Conservation (phyloP, 2,888 invertebrate genomes). For the Amiota minor region DNA sequence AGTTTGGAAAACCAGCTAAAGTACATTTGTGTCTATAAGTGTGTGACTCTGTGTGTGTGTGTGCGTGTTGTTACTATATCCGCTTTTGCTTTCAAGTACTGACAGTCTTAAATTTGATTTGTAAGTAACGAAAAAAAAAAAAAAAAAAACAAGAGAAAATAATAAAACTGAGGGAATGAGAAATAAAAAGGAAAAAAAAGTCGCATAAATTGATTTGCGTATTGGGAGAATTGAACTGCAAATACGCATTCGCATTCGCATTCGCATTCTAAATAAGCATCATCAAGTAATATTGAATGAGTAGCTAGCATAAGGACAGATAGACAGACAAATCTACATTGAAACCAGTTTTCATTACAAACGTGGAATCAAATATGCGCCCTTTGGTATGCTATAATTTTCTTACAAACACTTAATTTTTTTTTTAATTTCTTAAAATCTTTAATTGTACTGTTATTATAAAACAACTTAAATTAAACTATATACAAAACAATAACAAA, state of each 20-base stretch:
- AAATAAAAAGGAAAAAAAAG: constrained; percentile 51
- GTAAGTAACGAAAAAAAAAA: constrained; percentile 8
- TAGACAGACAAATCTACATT: not conserved
- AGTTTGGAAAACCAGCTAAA: constrained; percentile 27
- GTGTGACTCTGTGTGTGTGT: not conserved
- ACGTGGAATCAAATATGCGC: too few species aligned
- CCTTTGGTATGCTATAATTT: too few species aligned
- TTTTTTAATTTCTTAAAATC: too few species aligned
- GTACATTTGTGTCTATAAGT: constrained; percentile 12
- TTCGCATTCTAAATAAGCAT: constrained; percentile 3
- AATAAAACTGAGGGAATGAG: constrained; percentile 32
- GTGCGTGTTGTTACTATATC: not conserved
- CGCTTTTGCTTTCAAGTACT: not conserved
- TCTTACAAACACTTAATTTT: too few species aligned
- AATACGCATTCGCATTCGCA: not conserved
- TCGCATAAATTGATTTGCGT: constrained; percentile 31
- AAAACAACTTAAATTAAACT: too few species aligned
- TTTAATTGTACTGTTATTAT: too few species aligned
- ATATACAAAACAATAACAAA: not conserved
- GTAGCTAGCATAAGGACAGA: constrained; percentile 2
- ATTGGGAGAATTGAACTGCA: constrained; percentile 13
- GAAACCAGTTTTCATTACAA: constrained; percentile 1
- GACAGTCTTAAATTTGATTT: constrained; percentile 35
- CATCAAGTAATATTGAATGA: constrained; percentile 8
- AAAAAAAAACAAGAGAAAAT: constrained; percentile 26